A percentile compares a stretch with the other conserved stretches of the same genome.
phyloP scores from a whole-genome alignment of 1,140 invertebrate species.

The Choristoneura fumiferana region DNA sequence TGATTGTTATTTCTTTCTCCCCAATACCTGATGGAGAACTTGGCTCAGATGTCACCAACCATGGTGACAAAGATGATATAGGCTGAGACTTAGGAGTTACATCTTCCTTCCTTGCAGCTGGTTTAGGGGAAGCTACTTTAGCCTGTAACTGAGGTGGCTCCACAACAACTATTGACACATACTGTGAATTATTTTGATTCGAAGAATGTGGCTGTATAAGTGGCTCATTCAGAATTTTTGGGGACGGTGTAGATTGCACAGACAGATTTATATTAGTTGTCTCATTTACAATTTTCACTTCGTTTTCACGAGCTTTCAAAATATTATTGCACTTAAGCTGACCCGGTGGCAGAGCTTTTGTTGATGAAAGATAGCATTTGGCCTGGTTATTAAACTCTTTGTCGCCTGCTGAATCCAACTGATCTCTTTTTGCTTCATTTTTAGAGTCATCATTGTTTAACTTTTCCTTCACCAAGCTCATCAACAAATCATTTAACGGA shows the following conservation, averaged over 20 bases:
- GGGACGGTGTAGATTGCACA: slow-evolving; percentile 64
- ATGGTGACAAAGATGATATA: slow-evolving; percentile 83
- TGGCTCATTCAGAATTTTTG: slow-evolving; percentile 70
- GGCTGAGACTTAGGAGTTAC: slow-evolving; percentile 62
- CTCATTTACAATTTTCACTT: slow-evolving; percentile 72
- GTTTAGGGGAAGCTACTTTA: slow-evolving; percentile 54
- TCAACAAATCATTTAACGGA: slow-evolving; percentile 71
- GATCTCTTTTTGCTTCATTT: slow-evolving; percentile 80
- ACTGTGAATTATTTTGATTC: slow-evolving; percentile 76
- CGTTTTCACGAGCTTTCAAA: slow-evolving; percentile 86
- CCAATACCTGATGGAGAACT: slow-evolving; percentile 82
- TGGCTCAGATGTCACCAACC: slow-evolving; percentile 87
- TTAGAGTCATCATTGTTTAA: slow-evolving; percentile 79
- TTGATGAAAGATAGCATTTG: slow-evolving; percentile 79
- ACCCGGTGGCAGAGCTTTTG: slow-evolving; percentile 88
- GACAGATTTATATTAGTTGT: slow-evolving; percentile 63
- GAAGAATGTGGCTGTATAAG: slow-evolving; percentile 35
- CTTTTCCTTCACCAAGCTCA: slow-evolving; percentile 77
- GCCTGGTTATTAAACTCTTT: slow-evolving; percentile 84
- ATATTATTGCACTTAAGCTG: slow-evolving; percentile 98
- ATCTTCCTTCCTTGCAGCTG: slow-evolving; percentile 52
- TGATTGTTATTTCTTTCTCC: slow-evolving; percentile 83
- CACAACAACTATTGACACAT: slow-evolving; percentile 79
- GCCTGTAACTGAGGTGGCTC: slow-evolving; percentile 73
- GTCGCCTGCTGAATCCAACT: slow-evolving; percentile 74